phyloP scores from a whole-genome alignment of 92 coral and sea anemone species.

The Porites cylindrica region DNA sequence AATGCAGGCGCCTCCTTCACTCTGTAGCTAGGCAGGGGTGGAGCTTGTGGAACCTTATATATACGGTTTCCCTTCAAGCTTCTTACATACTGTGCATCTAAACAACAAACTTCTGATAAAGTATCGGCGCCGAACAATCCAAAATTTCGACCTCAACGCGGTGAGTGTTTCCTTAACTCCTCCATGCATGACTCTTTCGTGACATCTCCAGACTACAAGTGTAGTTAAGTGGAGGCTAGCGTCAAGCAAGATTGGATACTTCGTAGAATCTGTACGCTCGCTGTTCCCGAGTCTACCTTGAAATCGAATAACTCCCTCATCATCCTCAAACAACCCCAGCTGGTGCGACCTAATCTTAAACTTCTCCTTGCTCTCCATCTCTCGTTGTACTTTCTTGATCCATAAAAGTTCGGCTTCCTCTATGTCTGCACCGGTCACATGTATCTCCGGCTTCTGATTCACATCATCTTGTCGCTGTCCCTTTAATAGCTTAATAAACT shows the following conservation, averaged over 20 bases:
- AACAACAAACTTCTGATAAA: no score
- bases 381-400: neutral
- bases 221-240: conserved; percentile 47
- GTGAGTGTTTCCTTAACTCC: conserved; percentile 56
- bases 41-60: no score
- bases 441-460: neutral
- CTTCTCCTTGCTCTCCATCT: neutral
- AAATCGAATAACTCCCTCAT: conserved; percentile 32
- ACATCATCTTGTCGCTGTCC: no score
- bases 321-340: conserved; percentile 29
- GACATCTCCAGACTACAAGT: conserved; percentile 27
- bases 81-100: neutral
- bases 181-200: conserved; percentile 31
- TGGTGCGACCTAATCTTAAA: no score
- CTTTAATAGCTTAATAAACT: no score
- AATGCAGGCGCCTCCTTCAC: no score
- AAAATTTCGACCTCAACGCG: conserved; percentile 35
- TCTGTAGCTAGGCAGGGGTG: no score
- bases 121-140: conserved; percentile 41
- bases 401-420: neutral
- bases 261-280: conserved; percentile 8
- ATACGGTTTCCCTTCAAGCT: no score
- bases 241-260: conserved; percentile 58
- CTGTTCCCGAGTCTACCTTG: conserved; percentile 49
- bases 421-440: neutral